These are phyloP conservation scores for Oreochromis spilurus DNA, from an alignment of 2,113 vertebrate species.

Conservation along the genomic window DNA sequence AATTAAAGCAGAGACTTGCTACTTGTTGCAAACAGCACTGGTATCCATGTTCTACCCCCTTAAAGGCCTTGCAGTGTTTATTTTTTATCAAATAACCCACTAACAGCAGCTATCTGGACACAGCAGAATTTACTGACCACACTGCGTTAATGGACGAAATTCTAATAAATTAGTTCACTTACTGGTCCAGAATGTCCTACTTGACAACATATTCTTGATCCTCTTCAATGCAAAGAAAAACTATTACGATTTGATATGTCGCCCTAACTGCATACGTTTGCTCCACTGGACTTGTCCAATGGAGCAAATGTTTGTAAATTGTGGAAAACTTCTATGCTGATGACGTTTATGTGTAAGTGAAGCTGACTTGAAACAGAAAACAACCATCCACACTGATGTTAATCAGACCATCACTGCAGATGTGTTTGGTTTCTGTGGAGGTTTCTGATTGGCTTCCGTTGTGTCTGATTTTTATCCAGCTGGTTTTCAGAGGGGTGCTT, in stretches of 20 bases:
- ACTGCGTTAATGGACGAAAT: not conserved
- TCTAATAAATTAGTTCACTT: not conserved
- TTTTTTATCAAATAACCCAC: not conserved
- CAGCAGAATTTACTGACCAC: not conserved
- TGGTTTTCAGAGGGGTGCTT: not conserved
- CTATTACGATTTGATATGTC: not conserved
- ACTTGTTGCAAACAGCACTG: not conserved
- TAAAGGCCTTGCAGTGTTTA: not conserved
- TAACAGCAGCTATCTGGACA: not conserved
- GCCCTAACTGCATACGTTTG: not conserved
- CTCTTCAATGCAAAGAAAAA: not conserved
- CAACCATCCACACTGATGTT: not conserved
- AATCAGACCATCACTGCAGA: not conserved
- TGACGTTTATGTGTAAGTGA: not conserved
- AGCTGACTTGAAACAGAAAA: not conserved
- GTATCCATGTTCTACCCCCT: not conserved
- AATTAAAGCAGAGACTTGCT: not conserved
- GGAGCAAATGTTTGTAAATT: not conserved
- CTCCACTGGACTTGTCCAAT: not conserved
- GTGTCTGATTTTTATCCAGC: not conserved
- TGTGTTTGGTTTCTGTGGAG: not conserved
- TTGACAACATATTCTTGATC: not conserved
- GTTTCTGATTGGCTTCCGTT: not conserved
- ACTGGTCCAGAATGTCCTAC: not conserved
- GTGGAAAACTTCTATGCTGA: not conserved